phyloP scores from a whole-genome alignment of 2,888 invertebrate genomes.

The Hydropsyche betteni region DNA sequence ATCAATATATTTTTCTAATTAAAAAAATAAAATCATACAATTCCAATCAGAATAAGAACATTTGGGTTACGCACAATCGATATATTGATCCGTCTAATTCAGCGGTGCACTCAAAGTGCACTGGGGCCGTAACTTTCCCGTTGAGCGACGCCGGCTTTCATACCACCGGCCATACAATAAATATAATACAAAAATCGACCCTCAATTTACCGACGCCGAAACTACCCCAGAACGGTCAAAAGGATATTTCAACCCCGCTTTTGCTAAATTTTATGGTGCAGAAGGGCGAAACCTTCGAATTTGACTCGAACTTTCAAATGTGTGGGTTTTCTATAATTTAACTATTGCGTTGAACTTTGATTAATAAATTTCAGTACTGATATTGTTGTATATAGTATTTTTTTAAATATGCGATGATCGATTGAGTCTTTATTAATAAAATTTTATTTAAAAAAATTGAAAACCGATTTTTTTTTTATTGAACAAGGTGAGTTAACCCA shows the following conservation, averaged over 20 bases:
- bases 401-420: too few species aligned
- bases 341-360: too few species aligned
- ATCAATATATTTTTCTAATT: too few species aligned
- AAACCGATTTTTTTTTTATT: too few species aligned
- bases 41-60: neutral
- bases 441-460: too few species aligned
- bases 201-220: neutral
- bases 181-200: neutral
- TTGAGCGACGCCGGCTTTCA: neutral
- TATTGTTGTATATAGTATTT: too few species aligned
- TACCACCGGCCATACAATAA: too few species aligned
- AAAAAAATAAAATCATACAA: too few species aligned
- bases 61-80: conserved; percentile 45
- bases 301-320: neutral
- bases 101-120: neutral
- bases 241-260: conserved; percentile 37
- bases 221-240: conserved; percentile 33
- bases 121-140: conserved; percentile 8
- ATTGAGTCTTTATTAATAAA: too few species aligned
- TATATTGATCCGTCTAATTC: conserved; percentile 38
- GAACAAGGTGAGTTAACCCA: too few species aligned
- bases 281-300: neutral
- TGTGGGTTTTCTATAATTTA: too few species aligned
- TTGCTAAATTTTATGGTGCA: neutral
- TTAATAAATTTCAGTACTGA: too few species aligned